Conservation (phyloP, 2,797 vertebrate species). For the Acipenser oxyrinchus region DNA sequence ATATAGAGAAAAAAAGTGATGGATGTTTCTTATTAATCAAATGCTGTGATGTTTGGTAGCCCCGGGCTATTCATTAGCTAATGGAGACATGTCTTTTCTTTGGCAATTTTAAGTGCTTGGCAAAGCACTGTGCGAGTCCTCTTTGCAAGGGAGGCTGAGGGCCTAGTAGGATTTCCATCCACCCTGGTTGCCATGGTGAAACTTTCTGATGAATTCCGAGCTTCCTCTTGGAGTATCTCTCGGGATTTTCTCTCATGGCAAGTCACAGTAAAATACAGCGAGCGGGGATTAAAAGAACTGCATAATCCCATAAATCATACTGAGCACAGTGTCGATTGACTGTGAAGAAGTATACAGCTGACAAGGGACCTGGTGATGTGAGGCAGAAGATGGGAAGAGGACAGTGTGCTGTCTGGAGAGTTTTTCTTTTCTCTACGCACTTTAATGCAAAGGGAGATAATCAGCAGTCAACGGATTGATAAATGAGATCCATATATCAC, state of each 20-base stretch:
- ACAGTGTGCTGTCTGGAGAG: not conserved
- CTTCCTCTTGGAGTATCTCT: constrained; percentile 26
- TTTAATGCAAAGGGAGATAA: not conserved
- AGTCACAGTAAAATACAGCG: not conserved
- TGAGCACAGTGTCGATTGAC: not conserved
- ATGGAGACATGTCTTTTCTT: not conserved
- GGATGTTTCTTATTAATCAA: constrained; percentile 14
- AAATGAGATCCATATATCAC: not conserved
- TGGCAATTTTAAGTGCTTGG: not conserved
- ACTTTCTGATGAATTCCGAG: constrained; percentile 38
- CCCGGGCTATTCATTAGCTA: constrained; percentile 4
- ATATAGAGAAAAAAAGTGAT: constrained; percentile 5
- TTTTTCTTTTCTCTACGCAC: not conserved
- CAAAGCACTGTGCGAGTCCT: not conserved
- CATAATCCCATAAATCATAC: not conserved
- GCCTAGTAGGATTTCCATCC: constrained; percentile 38
- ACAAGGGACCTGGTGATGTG: not conserved
- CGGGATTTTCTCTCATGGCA: not conserved
- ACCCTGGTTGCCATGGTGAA: constrained; percentile 64
- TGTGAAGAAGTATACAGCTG: not conserved
- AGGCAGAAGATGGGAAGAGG: not conserved
- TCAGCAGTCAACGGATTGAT: not conserved
- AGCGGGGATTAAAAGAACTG: not conserved
- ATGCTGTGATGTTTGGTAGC: constrained; percentile 10
- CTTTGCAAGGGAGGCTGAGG: not conserved